These are phyloP conservation scores for Corythaixoides concolor DNA, from an alignment of 2,113 vertebrate species.

Conservation along the genomic window DNA sequence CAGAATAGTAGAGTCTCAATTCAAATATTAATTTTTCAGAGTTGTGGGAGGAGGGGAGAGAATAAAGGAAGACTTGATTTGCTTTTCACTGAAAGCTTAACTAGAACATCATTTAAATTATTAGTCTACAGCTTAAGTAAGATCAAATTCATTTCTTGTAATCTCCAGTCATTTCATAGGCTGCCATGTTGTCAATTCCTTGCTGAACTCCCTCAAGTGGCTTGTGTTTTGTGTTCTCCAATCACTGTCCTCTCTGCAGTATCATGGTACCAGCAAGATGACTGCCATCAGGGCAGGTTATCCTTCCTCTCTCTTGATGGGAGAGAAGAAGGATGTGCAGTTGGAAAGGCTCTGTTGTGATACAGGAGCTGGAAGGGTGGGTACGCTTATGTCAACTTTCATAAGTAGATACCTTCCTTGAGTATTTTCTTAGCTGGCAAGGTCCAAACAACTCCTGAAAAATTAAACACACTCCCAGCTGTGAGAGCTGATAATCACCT, in stretches of 20 bases:
- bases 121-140: neutral
- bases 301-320: neutral
- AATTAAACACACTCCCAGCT: neutral
- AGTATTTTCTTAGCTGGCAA: neutral
- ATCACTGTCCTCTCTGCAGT: neutral
- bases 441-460: conserved; percentile 34
- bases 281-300: neutral
- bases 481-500: conserved; percentile 9
- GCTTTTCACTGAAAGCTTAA: neutral
- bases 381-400: neutral
- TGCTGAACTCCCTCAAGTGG: neutral
- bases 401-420: neutral
- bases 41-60: neutral
- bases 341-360: neutral
- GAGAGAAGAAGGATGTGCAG: neutral
- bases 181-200: neutral
- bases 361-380: neutral
- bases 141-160: neutral
- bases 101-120: neutral
- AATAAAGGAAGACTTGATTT: neutral
- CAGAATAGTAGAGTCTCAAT: neutral
- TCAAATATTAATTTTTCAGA: neutral
- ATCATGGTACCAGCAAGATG: neutral
- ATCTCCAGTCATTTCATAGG: neutral
- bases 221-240: neutral